Base-by-base conservation (phyloP, 2,797 vertebrate genomes). In the Strix occidentalis region DNA sequence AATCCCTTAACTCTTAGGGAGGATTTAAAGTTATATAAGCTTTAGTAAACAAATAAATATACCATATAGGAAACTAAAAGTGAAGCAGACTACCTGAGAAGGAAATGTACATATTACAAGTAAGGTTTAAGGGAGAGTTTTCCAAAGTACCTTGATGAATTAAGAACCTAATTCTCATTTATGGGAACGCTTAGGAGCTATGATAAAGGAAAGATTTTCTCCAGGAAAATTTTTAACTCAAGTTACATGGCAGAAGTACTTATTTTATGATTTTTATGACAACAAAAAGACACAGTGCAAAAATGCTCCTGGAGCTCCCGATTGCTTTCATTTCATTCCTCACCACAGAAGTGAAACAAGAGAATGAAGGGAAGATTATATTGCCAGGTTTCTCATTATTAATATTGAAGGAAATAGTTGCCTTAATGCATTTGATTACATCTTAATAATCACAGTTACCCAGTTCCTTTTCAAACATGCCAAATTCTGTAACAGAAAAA, bases 341-440 rank as follows among this genome's bases (percentile, higher is more conserved):
- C 72, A 69, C 65, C 84, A 76, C 69, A 61, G 33, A 84, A 84
- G 41, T 15, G 70, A 92, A 96, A 91, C 16, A 19, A 50, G 81
- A 95, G 80, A 83, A 81, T 1, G 46, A 63, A 87, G 69, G 41
- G 54, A 90, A 89, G 89, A 84, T 91, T 84, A 50, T 21, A 86
- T 23, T 92, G 87, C 89, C 78, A 89, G 84, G 61, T 43, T 81
- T 48, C 72, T 75, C 72, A 35, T 93, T 92, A 95, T 89, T 93
- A 89, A 94, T 31, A 25, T 84, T 0, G 0, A 78, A 80, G 88
- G 68, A 91, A 96, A 89, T 50, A 48, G 50, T 83, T 84, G 82
- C 90, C 89, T 93, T 95, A 96, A 91, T 84, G 82, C 66, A 66
- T 91, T 88, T 91, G 90, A 96, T 96, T 94, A 76, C 82, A 71